phyloP scores from a whole-genome alignment of 1,140 invertebrate species.

The Zaprionus africanus region DNA sequence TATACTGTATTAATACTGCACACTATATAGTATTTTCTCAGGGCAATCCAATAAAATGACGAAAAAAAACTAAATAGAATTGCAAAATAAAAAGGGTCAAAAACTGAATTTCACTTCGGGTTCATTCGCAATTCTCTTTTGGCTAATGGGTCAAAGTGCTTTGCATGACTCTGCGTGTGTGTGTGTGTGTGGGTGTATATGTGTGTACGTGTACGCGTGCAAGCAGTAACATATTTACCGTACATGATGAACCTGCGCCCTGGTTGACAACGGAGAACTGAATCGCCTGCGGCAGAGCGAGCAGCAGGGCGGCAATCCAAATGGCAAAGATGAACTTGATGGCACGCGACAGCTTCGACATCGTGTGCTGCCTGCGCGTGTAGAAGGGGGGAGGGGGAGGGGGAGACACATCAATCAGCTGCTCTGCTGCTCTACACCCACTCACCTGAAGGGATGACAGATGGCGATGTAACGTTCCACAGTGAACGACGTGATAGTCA shows the following conservation, averaged over 20 bases:
- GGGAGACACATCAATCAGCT: slow-evolving; percentile 45
- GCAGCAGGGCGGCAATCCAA: slow-evolving; percentile 89
- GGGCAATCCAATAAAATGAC: not conserved
- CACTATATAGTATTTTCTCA: not conserved
- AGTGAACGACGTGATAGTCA: slow-evolving; percentile 96
- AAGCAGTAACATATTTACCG: slow-evolving; percentile 59
- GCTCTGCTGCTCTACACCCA: not conserved
- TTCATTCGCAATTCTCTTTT: slow-evolving; percentile 3
- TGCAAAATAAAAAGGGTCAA: not conserved
- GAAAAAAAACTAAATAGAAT: not conserved
- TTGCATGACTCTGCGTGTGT: not conserved
- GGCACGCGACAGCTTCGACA: slow-evolving; percentile 92
- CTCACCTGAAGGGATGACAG: slow-evolving; percentile 89
- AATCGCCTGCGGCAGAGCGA: slow-evolving; percentile 92
- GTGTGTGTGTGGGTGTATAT: not conserved
- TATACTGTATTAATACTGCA: not conserved
- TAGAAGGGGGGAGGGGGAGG: not conserved
- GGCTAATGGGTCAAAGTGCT: not conserved
- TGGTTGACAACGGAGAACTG: slow-evolving; percentile 88
- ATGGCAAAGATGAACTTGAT: slow-evolving; percentile 90
- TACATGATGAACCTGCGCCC: slow-evolving; percentile 85
- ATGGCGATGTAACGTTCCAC: slow-evolving; percentile 94
- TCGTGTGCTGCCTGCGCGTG: slow-evolving; percentile 88
- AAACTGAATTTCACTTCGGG: slow-evolving; percentile 3
- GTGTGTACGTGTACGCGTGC: not conserved